A percentile compares a stretch with the other conserved stretches of the same genome.
Evolutionary conservation across 2,888 invertebrate genomes (phyloP).

Genomic region (Dioctria rufipes): DNA sequence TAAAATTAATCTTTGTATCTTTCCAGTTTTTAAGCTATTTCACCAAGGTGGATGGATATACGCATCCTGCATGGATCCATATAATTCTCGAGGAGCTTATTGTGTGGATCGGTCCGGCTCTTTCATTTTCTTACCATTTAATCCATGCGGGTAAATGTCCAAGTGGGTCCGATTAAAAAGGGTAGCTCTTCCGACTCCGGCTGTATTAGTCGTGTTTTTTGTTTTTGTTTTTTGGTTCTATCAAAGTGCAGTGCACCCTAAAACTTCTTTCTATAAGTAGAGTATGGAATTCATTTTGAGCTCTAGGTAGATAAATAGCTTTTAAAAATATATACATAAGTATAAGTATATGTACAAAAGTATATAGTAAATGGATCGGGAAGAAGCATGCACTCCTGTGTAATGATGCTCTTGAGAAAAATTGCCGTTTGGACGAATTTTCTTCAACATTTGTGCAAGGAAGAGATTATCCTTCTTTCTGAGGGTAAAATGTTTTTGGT

Average conservation of each 20-base stretch:
- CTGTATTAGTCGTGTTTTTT: not conserved
- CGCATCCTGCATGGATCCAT: no score
- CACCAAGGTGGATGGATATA: no score
- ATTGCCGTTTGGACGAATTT: slow-evolving; percentile 41
- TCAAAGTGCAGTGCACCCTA: slow-evolving; percentile 42
- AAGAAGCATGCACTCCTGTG: slow-evolving; percentile 34
- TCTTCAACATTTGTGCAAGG: not conserved
- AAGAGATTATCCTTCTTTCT: slow-evolving; percentile 13
- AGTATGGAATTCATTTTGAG: slow-evolving; percentile 39
- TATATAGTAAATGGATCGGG: slow-evolving; percentile 23
- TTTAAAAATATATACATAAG: no score
- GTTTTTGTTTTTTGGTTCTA: slow-evolving; percentile 43
- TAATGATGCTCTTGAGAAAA: slow-evolving; percentile 42
- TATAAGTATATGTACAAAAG: slow-evolving; percentile 6
- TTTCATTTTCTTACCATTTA: slow-evolving; percentile 1
- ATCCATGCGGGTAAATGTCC: not conserved
- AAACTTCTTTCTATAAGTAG: not conserved
- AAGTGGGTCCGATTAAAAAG: slow-evolving; percentile 45
- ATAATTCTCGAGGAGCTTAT: not conserved
- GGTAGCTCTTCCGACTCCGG: slow-evolving; percentile 35
- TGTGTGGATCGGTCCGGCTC: not conserved
- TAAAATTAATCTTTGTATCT: not conserved
- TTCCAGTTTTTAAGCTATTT: not conserved
- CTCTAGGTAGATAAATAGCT: not conserved
- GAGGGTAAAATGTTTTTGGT: not conserved